A percentile compares a stretch with the other conserved stretches of the same genome.
These are phyloP conservation scores for Scelioninae gen. 1 DNA, from an alignment of 2,888 invertebrate species.

Conservation along the genomic window DNA sequence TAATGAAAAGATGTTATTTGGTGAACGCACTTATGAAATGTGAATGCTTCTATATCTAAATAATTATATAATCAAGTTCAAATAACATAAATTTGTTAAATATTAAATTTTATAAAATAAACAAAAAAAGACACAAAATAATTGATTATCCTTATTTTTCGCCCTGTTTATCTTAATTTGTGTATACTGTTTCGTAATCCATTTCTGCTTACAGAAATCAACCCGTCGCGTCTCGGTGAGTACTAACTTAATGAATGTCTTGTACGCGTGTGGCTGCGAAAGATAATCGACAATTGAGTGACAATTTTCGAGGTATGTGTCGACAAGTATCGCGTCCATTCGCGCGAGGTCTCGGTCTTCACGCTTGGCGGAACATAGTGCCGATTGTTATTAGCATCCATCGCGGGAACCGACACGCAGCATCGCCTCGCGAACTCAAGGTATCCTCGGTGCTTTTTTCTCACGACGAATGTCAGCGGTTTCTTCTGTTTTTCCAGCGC, in stretches of 20 bases:
- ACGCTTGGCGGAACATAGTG: constrained; percentile 76
- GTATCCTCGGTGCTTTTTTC: constrained; percentile 73
- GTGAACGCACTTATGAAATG: too few species aligned
- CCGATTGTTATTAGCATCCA: constrained; percentile 64
- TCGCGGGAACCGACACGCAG: constrained; percentile 67
- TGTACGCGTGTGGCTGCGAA: neutral
- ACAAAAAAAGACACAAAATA: too few species aligned
- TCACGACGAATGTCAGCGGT: constrained; percentile 75
- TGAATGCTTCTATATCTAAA: too few species aligned
- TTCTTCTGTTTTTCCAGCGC: constrained; percentile 71
- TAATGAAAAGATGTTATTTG: too few species aligned
- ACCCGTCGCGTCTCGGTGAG: too few species aligned
- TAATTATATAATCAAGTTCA: too few species aligned
- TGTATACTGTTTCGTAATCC: too few species aligned
- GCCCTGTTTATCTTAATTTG: too few species aligned
- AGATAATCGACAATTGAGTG: constrained; percentile 30
- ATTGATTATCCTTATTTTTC: too few species aligned
- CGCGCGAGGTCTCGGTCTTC: constrained; percentile 77
- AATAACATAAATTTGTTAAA: too few species aligned
- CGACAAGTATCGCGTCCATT: constrained; percentile 73
- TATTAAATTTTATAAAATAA: too few species aligned
- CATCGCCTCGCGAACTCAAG: constrained; percentile 71
- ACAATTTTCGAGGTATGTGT: constrained; percentile 60
- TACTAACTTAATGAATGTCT: neutral
- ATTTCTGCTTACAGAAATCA: too few species aligned